Percentiles rank a stretch among this genome's conserved stretches.
These are phyloP conservation scores for Daphoenositta chrysoptera DNA, from an alignment of 2,113 vertebrate genomes.

Conservation along the genomic window DNA sequence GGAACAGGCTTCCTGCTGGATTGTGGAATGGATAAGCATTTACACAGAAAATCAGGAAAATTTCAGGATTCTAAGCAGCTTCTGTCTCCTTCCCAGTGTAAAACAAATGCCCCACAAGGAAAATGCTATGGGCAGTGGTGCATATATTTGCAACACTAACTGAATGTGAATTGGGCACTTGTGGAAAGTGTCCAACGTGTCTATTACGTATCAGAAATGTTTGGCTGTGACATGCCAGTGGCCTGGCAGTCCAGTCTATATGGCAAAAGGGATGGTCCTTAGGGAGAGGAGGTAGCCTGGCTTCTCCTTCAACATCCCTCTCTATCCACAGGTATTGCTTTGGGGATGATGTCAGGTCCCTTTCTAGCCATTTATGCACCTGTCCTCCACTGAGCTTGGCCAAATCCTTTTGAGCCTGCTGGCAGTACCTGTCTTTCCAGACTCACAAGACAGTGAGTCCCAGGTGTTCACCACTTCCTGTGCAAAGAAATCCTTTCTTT, in stretches of 20 bases:
- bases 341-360: neutral
- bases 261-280: neutral
- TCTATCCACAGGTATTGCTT: neutral
- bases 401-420: neutral
- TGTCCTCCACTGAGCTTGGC: neutral
- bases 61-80: neutral
- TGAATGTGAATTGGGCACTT: neutral
- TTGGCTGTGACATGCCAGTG: neutral
- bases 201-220: neutral
- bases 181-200: neutral
- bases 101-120: neutral
- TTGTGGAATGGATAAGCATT: neutral
- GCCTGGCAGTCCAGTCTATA: neutral
- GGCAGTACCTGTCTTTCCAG: neutral
- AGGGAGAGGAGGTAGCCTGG: neutral
- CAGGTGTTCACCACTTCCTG: neutral
- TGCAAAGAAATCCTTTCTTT: neutral
- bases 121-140: neutral
- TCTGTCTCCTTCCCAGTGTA: neutral
- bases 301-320: neutral
- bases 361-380: neutral
- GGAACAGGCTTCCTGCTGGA: neutral
- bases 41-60: neutral
- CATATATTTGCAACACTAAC: fast-evolving
- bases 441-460: neutral